Percentiles rank a stretch among this genome's conserved stretches.
Evolutionary conservation across 1,140 invertebrate species (phyloP).

Genomic region (Lepidotrigona ventralis): DNA sequence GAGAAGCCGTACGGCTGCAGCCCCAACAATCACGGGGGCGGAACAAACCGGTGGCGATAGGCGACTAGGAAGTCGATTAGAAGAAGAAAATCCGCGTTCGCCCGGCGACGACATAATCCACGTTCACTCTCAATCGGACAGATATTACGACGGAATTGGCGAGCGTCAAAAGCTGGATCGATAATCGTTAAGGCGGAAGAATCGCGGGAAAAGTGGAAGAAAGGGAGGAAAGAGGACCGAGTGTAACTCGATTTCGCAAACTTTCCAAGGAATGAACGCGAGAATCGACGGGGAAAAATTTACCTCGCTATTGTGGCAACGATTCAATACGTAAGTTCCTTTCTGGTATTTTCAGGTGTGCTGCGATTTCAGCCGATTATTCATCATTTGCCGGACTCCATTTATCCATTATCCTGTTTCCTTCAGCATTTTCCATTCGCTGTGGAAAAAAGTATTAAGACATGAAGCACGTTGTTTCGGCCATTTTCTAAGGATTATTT

Average conservation of each 20-base stretch:
- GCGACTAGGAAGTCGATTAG: conserved; percentile 58
- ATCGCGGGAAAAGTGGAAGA: background rate
- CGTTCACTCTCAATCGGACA: conserved; percentile 31
- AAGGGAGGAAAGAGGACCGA: background rate
- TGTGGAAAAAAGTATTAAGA: background rate
- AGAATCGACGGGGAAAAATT: background rate
- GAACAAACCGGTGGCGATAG: conserved; percentile 50
- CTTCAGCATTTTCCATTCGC: too few species aligned
- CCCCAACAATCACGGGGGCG: conserved; percentile 43
- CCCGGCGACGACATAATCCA: conserved; percentile 28
- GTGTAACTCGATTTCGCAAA: conserved; percentile 8
- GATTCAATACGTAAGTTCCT: conserved; percentile 14
- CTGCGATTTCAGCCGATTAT: background rate
- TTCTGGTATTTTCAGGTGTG: background rate
- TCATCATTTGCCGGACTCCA: background rate
- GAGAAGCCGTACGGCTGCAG: conserved; percentile 54
- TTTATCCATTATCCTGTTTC: background rate
- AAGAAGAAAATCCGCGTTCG: conserved; percentile 25
- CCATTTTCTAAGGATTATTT: too few species aligned
- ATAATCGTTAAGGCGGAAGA: background rate
- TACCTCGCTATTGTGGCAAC: background rate
- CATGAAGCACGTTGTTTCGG: background rate
- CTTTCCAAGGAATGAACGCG: background rate
- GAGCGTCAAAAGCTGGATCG: background rate
- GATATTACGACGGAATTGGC: background rate